Base-by-base conservation (phyloP, 2,113 vertebrate species). In the Willisornis vidua region DNA sequence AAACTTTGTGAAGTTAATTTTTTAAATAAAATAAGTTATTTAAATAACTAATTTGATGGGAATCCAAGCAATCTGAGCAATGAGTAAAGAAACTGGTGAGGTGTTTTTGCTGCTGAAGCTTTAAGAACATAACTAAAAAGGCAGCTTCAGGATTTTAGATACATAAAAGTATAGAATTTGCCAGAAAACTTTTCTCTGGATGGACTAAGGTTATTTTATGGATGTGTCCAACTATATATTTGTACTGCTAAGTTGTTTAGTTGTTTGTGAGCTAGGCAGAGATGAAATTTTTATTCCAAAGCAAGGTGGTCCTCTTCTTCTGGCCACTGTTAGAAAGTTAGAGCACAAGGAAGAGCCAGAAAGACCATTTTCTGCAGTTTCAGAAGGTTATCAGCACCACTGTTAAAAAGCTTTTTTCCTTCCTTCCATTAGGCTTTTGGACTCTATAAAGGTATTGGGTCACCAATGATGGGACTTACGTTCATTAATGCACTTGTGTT, bases 401-500 rank as follows among this genome's bases (percentile, higher is more conserved):
- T 70, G 39, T 70, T 94, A 58, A 92, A 83, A 63, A 59, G 9
- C 6, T 2, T 2, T 70, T 73, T 84, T 57, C n/a, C 25, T 75
- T 62, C 63, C 59, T 94, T 91, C 54, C 54, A 16, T 10, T 95
- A 99, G 99, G 87, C 98, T 73, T 95, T 98, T 89, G 99, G 99
- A 65, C 98, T 99, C 71, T 99, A 99, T 96, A 99, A 99, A 98
- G 99, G 99, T 71, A 98, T 99, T 54, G 99, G 99, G 57, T 99
- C 99, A 11, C 99, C 99, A 23, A 99, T 99, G 98, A 99, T 99
- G 99, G 99, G 99, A 85, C 98, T 99, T 23, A 99, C 99, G 4
- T 99, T 99, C 98, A 99, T 99, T 98, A 99, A 99, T 0, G 99
- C 99, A 1, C 98, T 99, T 52, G 99, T 99, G 80, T 99, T 99